Percentiles rank a stretch among this genome's conserved stretches.
phyloP scores from a whole-genome alignment of 2,797 vertebrate genomes.

The Rhinophrynus dorsalis region DNA sequence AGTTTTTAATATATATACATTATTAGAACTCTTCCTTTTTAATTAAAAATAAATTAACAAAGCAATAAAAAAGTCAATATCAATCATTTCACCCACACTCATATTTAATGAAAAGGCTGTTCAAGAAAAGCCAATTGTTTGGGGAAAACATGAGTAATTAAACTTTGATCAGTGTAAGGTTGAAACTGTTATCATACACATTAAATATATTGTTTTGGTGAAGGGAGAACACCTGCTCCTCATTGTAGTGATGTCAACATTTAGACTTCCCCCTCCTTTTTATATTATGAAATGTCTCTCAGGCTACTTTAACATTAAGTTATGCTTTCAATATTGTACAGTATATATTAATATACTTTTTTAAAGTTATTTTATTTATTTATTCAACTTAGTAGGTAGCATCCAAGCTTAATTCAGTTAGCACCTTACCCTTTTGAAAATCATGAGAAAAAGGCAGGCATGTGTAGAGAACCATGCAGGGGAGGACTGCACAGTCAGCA shows the following conservation, averaged over 20 bases:
- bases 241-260: not conserved
- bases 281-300: not conserved
- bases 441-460: no score
- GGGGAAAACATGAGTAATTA: conserved; percentile 23
- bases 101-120: conserved; percentile 36
- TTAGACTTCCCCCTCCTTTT: not conserved
- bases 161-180: conserved; percentile 4
- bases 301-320: no score
- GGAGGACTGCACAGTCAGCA: no score
- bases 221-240: no score
- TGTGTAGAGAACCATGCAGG: no score
- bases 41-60: conserved; percentile 45
- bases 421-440: no score
- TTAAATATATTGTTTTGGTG: conserved; percentile 5
- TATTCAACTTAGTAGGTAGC: no score
- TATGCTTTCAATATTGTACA: no score
- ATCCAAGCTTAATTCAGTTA: no score
- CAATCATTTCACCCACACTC: conserved; percentile 13
- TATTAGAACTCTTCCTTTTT: conserved; percentile 20
- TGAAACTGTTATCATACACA: not conserved
- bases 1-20: conserved; percentile 8
- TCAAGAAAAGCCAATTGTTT: conserved; percentile 29
- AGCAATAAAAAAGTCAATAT: conserved; percentile 22
- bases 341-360: no score
- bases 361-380: no score